Base-by-base conservation (phyloP, 2,797 vertebrate genomes). In the Gallinago nigripennis region DNA sequence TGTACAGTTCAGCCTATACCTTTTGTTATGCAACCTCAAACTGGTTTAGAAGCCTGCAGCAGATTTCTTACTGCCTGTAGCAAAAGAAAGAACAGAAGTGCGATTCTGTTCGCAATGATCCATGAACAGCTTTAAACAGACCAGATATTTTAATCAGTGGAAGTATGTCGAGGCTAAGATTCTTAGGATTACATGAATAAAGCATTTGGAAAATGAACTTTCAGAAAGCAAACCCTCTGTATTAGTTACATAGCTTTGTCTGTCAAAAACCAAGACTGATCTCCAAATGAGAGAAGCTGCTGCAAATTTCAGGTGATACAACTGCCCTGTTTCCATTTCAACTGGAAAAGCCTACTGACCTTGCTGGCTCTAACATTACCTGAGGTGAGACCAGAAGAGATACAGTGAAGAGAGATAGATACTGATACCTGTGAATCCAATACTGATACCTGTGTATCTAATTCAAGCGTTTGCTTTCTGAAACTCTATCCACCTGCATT, bases 361-460 rank as follows among this genome's bases (percentile, higher is more conserved):
- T 82, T 68, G 25, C 78, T 82, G 88, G 86, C 90, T 96, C 94
- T 95, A 91, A 68, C 83, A 77, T 95, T 96, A 96, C 94, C 92
- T 61, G 69, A 82, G 94, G 88, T 92, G 93, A 96, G 89, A 90
- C 85, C 94, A 96, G 77, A 84, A 51, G 91, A 92, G 95, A 96
- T 96, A 92, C 4, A 82, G 83, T 96, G 96, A 64, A 64, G 61
- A 64, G 61, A 64, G 61, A 64, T 80, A 92, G 96, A 97, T 60
- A 96, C 93, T 77, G 96, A 97, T 96, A 97, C 95, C 90, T n/a
- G 71, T 1, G 60, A 70, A 96, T 87, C 71, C 92, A 96, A 95
- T 90, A 94, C 95, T 75, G 96, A 97, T 92, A 96, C 95, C 94
- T 8, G 13, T 70, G 91, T 96, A 96, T 96, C 95, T 96, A 96